A percentile compares a stretch with the other conserved stretches of the same genome.
Conservation (phyloP, 2,113 vertebrate species). For the Ornithorhynchus anatinus region DNA sequence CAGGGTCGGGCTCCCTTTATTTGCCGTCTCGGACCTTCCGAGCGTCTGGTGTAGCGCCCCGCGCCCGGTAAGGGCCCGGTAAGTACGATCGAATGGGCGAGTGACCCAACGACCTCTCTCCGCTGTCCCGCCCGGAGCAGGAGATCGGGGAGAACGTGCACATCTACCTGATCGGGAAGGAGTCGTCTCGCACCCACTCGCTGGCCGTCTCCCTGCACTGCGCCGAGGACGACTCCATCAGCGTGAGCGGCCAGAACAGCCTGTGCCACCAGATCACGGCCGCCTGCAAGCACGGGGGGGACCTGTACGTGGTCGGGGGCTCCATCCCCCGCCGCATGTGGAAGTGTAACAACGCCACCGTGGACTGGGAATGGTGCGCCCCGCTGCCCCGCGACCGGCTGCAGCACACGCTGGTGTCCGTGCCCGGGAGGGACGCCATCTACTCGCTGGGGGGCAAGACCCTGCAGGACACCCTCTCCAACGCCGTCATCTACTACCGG, state of each 20-base stretch:
- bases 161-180: constrained; percentile 97
- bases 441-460: constrained; percentile 97
- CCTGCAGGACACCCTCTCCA: constrained; percentile 93
- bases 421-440: constrained; percentile 87
- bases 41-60: too few species aligned
- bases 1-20: too few species aligned
- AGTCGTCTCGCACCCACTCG: constrained; percentile 92
- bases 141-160: constrained; percentile 97
- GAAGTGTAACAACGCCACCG: constrained; percentile 98
- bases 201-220: constrained; percentile 94
- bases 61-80: too few species aligned
- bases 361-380: constrained; percentile 98
- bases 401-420: constrained; percentile 94
- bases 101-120: too few species aligned
- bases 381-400: constrained; percentile 94
- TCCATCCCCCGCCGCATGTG: constrained; percentile 98
- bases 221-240: constrained; percentile 91
- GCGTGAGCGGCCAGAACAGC: constrained; percentile 95
- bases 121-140: constrained; percentile 67
- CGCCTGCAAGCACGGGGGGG: constrained; percentile 93
- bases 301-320: constrained; percentile 95
- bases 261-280: constrained; percentile 98
- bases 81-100: too few species aligned
- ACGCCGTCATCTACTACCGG: constrained; percentile 93
- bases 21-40: too few species aligned